These are phyloP conservation scores for Urosaurus nigricauda DNA, from an alignment of 2,797 vertebrate genomes.

Conservation along the genomic window DNA sequence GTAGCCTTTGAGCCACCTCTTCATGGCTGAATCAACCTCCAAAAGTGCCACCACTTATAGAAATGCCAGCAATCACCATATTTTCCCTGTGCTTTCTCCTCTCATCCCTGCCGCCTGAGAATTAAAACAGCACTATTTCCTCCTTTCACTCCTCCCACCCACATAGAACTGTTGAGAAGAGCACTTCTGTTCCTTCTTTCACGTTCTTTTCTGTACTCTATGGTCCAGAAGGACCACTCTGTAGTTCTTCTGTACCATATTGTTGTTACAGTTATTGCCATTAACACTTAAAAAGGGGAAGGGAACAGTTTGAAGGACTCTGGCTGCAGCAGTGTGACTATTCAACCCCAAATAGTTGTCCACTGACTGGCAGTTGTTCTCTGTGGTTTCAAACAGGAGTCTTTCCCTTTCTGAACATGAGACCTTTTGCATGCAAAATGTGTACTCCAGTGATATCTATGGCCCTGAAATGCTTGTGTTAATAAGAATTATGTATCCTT, in stretches of 20 bases:
- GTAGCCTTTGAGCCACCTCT: not conserved
- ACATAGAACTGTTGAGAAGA: not conserved
- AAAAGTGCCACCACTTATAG: not conserved
- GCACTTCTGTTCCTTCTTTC: not conserved
- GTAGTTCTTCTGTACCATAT: too few species aligned
- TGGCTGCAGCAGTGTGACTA: too few species aligned
- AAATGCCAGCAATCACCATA: not conserved
- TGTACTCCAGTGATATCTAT: too few species aligned
- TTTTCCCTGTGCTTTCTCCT: not conserved
- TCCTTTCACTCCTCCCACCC: not conserved
- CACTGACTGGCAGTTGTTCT: not conserved
- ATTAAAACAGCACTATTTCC: not conserved
- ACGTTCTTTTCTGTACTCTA: too few species aligned
- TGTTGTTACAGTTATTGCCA: too few species aligned
- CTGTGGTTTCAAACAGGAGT: not conserved
- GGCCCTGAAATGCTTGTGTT: not conserved
- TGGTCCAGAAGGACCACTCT: too few species aligned
- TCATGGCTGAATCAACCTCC: not conserved
- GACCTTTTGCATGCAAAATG: too few species aligned
- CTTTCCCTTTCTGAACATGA: not conserved
- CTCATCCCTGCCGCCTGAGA: not conserved
- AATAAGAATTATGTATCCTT: not conserved
- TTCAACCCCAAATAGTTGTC: too few species aligned
- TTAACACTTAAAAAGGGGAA: too few species aligned
- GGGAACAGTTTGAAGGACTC: too few species aligned